A percentile compares a stretch with the other conserved stretches of the same genome.
Evolutionary conservation across 2,888 invertebrate species (phyloP).

Genomic region (Podabrus alpinus): DNA sequence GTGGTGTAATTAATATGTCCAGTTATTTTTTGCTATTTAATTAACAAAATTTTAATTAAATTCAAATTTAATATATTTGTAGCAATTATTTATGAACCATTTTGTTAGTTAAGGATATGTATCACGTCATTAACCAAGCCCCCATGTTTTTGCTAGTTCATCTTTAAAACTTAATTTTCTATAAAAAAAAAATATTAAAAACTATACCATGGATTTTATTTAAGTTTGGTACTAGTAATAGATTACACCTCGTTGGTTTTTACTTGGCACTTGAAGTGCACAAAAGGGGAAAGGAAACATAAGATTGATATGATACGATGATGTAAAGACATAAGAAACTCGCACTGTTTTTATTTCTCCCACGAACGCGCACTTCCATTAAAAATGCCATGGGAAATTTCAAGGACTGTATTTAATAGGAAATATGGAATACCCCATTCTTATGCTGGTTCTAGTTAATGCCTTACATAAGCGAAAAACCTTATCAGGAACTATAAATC

Average conservation of each 20-base stretch:
- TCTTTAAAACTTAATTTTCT: neutral
- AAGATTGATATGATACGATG: neutral
- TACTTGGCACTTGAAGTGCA: neutral
- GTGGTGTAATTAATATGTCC: neutral
- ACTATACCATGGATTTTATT: neutral
- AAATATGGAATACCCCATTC: neutral
- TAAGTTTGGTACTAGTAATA: neutral
- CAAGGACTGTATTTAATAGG: neutral
- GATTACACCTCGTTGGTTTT: neutral
- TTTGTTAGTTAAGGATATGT: too few species aligned
- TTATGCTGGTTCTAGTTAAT: neutral
- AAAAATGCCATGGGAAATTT: neutral
- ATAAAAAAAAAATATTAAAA: neutral
- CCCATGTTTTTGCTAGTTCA: neutral
- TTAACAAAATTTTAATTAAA: neutral
- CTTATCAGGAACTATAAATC: neutral
- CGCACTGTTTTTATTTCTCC: neutral
- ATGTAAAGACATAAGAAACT: neutral
- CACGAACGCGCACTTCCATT: neutral
- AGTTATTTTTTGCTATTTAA: neutral
- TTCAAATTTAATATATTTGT: neutral
- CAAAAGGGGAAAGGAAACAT: neutral
- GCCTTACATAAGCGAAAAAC: neutral
- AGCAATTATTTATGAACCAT: neutral
- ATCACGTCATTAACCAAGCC: neutral